phyloP scores from a whole-genome alignment of 2,113 vertebrate genomes.

The Ptilonorhynchus violaceus region DNA sequence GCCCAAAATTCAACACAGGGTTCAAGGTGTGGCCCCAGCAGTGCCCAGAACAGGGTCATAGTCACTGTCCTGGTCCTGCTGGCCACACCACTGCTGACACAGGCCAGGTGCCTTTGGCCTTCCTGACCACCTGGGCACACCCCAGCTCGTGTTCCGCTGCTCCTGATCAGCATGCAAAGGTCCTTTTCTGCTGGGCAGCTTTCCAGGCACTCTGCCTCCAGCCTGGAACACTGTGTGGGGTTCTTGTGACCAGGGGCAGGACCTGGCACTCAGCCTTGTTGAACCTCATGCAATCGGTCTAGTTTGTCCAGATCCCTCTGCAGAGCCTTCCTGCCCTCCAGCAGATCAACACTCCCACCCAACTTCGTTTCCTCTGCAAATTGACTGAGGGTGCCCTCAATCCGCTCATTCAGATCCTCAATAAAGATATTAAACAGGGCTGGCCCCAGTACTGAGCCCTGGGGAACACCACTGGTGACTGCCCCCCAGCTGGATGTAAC shows the following conservation, averaged over 20 bases:
- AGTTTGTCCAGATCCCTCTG: background rate
- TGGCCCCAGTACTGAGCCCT: background rate
- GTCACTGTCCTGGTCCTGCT: background rate
- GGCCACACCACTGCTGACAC: background rate
- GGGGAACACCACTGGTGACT: background rate
- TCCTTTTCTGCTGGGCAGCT: background rate
- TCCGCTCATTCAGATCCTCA: background rate
- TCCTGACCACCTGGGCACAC: background rate
- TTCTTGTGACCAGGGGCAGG: background rate
- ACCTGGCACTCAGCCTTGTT: background rate
- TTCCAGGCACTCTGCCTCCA: background rate
- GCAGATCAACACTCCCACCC: background rate
- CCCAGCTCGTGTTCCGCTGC: fast-evolving
- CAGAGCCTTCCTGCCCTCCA: background rate
- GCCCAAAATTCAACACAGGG: background rate
- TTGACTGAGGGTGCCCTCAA: background rate
- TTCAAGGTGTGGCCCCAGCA: too few relatives aligned
- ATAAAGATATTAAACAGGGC: background rate
- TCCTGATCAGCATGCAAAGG: fast-evolving
- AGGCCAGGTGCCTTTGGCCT: fast-evolving
- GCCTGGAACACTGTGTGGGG: fast-evolving
- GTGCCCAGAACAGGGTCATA: background rate
- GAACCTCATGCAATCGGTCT: fast-evolving
- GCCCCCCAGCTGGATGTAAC: too few relatives aligned
- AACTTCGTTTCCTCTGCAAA: background rate